Conservation (phyloP, 1,140 invertebrate genomes). For the Danaus plexippus region DNA sequence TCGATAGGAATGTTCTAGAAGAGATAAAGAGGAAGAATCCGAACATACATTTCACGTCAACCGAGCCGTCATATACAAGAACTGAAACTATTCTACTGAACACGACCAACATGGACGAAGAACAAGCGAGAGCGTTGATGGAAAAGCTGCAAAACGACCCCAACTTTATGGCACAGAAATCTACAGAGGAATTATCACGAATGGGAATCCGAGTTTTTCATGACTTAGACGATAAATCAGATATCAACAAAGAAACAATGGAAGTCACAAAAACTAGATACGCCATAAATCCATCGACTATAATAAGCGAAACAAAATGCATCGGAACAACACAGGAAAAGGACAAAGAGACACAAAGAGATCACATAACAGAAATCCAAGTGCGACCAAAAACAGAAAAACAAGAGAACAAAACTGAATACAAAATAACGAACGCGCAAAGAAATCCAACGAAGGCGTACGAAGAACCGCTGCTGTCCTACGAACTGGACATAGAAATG, state of each 20-base stretch:
- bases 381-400: conserved; percentile 43
- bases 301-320: conserved; percentile 33
- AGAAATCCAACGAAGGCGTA: conserved; percentile 35
- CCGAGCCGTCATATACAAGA: conserved; percentile 60
- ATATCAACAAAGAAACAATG: conserved; percentile 37
- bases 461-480: conserved; percentile 51
- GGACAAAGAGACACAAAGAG: conserved; percentile 36
- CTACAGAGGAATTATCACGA: conserved; percentile 52
- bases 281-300: conserved; percentile 42
- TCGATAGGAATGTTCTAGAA: conserved; percentile 59
- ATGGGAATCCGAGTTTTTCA: conserved; percentile 58
- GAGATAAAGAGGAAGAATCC: conserved; percentile 65
- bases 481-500: conserved; percentile 61
- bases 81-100: conserved; percentile 68
- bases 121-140: conserved; percentile 61
- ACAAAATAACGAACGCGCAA: conserved; percentile 55
- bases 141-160: conserved; percentile 64
- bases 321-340: conserved; percentile 34
- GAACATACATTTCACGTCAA: conserved; percentile 61
- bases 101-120: conserved; percentile 56
- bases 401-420: conserved; percentile 44
- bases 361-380: conserved; percentile 68
- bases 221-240: conserved; percentile 56
- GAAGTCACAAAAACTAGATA: conserved; percentile 62
- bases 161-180: conserved; percentile 59